Conservation (phyloP, 2,888 invertebrate genomes). For the Anodontia alba region DNA sequence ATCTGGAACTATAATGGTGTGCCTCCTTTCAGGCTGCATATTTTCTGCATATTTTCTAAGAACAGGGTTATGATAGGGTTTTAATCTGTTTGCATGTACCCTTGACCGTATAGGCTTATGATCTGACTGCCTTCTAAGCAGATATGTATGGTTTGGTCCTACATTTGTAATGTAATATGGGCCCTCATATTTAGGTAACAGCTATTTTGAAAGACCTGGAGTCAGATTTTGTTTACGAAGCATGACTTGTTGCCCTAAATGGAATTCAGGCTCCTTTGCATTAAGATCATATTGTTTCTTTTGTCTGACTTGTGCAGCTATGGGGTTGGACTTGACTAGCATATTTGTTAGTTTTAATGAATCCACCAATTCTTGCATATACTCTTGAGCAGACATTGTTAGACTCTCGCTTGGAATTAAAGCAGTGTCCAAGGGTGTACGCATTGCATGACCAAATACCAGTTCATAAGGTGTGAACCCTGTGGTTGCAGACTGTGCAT, state of each 20-base stretch:
- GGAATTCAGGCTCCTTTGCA: slow-evolving; percentile 19
- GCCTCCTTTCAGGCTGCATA: no score
- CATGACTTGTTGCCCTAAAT: slow-evolving; percentile 29
- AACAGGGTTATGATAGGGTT: slow-evolving; percentile 1
- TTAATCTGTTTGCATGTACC: slow-evolving; percentile 14
- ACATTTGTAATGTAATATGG: slow-evolving; percentile 37
- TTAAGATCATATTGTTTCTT: slow-evolving; percentile 23
- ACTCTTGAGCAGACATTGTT: slow-evolving; percentile 18
- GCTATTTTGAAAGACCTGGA: slow-evolving; percentile 34
- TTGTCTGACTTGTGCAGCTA: slow-evolving; percentile 10
- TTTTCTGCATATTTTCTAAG: neutral
- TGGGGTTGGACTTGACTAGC: neutral
- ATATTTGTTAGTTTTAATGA: slow-evolving; percentile 14
- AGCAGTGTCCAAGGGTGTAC: slow-evolving; percentile 32
- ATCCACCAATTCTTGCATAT: slow-evolving; percentile 8
- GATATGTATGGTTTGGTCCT: slow-evolving; percentile 41
- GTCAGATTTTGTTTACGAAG: slow-evolving; percentile 17
- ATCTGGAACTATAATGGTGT: neutral
- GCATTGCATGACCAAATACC: slow-evolving; percentile 37
- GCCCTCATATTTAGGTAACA: slow-evolving; percentile 33
- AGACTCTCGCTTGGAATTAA: slow-evolving; percentile 40
- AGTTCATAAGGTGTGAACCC: slow-evolving; percentile 37
- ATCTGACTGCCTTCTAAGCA: neutral
- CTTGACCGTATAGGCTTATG: slow-evolving; percentile 5
- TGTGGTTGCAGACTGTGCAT: slow-evolving; percentile 21